phyloP scores from a whole-genome alignment of 1,140 invertebrate genomes.

The Drosophila sproati region DNA sequence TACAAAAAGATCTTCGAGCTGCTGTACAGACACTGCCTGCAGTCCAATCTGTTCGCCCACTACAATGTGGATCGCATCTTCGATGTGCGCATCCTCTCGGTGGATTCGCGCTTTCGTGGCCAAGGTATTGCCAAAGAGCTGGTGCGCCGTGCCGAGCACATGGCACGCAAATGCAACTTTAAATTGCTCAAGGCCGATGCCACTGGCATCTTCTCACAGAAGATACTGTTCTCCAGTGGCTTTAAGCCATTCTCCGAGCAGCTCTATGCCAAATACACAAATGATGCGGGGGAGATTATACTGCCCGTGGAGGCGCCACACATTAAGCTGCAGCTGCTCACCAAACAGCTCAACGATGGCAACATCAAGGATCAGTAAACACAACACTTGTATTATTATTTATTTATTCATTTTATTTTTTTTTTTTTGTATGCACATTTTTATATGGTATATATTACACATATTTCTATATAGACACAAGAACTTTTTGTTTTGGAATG shows the following conservation, averaged over 20 bases:
- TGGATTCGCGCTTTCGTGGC: slow-evolving; percentile 89
- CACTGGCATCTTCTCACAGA: slow-evolving; percentile 91
- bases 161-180: slow-evolving; percentile 88
- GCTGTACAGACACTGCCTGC: slow-evolving; percentile 87
- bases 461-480: slow-evolving; percentile 14
- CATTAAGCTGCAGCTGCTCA: slow-evolving; percentile 88
- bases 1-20: slow-evolving; percentile 89
- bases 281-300: slow-evolving; percentile 86
- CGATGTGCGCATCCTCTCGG: slow-evolving; percentile 92
- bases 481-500: neutral
- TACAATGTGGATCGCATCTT: slow-evolving; percentile 90
- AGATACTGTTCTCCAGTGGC: slow-evolving; percentile 88
- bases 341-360: slow-evolving; percentile 55
- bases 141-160: slow-evolving; percentile 87
- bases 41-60: slow-evolving; percentile 87
- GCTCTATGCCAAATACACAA: slow-evolving; percentile 88
- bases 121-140: slow-evolving; percentile 90
- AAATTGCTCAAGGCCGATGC: slow-evolving; percentile 92
- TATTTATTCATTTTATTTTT: neutral
- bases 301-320: slow-evolving; percentile 87
- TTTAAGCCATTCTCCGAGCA: slow-evolving; percentile 88
- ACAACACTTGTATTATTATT: neutral
- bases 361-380: slow-evolving; percentile 3
- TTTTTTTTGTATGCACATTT: neutral
- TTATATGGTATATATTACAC: slow-evolving; percentile 10